phyloP scores from a whole-genome alignment of 2,797 vertebrate species.

The Novumbra hubbsi region DNA sequence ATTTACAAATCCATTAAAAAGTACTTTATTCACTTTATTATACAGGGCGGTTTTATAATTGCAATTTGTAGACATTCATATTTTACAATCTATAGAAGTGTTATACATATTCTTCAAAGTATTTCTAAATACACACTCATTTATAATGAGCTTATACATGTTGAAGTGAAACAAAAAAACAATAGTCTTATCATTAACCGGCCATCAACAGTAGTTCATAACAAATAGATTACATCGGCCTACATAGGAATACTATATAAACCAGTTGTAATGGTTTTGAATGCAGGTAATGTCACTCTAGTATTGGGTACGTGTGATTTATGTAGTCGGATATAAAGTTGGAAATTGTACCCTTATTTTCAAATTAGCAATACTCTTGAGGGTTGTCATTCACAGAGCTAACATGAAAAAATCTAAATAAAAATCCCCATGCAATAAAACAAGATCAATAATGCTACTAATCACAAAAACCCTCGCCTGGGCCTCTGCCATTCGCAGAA shows the following conservation, averaged over 20 bases:
- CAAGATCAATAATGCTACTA: conserved; percentile 14
- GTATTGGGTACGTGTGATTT: conserved; percentile 34
- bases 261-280: conserved; percentile 19
- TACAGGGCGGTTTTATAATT: conserved; percentile 48
- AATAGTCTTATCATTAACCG: conserved; percentile 27
- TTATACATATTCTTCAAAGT: conserved; percentile 33
- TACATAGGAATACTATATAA: conserved; percentile 26
- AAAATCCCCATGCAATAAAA: conserved; percentile 62
- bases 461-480: too few species aligned
- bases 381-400: conserved; percentile 34
- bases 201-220: background rate
- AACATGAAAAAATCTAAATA: conserved; percentile 51
- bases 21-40: conserved; percentile 63
- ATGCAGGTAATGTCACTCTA: conserved; percentile 30
- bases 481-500: too few species aligned
- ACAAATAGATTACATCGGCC: conserved; percentile 12
- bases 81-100: conserved; percentile 60
- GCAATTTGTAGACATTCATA: conserved; percentile 64
- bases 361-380: background rate
- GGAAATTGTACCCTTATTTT: background rate
- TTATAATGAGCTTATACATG: conserved; percentile 54
- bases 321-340: background rate
- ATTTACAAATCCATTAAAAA: conserved; percentile 41
- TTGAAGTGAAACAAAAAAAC: conserved; percentile 29
- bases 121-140: conserved; percentile 57